These are phyloP conservation scores for Crocidura indochinensis DNA, from an alignment of 2,797 vertebrate species.

Conservation along the genomic window DNA sequence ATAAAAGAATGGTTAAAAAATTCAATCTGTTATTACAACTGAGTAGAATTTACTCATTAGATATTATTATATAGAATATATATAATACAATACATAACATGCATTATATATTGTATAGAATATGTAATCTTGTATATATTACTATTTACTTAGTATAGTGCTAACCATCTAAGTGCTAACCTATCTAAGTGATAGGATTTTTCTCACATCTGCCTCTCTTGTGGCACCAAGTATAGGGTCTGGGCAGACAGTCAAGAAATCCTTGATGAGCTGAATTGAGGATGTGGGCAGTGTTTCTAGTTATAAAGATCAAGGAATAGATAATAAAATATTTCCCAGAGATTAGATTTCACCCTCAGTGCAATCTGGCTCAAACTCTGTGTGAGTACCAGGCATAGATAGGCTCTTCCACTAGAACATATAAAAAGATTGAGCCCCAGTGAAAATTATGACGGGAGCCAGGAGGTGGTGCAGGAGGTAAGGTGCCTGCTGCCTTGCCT, in stretches of 20 bases:
- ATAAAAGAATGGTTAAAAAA: neutral
- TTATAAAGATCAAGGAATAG: neutral
- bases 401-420: neutral
- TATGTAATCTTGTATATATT: too few relatives aligned
- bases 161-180: too few relatives aligned
- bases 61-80: too few relatives aligned
- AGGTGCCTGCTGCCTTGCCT: too few relatives aligned
- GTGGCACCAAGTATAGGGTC: neutral
- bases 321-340: neutral
- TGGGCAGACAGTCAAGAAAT: neutral
- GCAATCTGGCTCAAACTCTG: neutral
- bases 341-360: neutral
- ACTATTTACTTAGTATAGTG: too few relatives aligned
- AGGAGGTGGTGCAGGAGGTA: too few relatives aligned
- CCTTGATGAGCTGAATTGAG: neutral
- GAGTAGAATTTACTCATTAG: neutral
- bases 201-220: neutral
- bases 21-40: neutral
- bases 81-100: too few relatives aligned
- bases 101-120: too few relatives aligned
- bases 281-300: neutral
- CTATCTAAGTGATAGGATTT: neutral
- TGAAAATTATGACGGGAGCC: too few relatives aligned
- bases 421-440: neutral
- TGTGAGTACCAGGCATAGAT: neutral